These are phyloP conservation scores for Hipparchia sbordonii DNA, from an alignment of 2,888 invertebrate genomes.

Conservation along the genomic window DNA sequence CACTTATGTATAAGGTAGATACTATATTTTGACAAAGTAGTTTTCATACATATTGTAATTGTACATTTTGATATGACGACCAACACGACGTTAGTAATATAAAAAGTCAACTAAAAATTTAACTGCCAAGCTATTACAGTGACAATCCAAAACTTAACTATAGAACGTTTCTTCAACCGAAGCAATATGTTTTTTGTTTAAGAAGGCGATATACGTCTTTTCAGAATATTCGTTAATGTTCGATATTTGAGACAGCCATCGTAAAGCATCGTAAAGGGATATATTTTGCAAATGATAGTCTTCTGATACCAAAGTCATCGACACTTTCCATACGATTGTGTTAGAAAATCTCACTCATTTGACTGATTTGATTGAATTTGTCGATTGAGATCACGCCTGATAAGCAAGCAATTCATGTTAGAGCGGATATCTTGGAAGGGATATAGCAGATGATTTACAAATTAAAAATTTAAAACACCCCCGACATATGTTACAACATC, in stretches of 20 bases:
- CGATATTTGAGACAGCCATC: constrained; percentile 2
- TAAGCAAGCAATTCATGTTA: too few species aligned
- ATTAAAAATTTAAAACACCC: too few species aligned
- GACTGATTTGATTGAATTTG: too few species aligned
- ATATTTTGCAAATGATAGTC: neutral
- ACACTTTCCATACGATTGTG: too few species aligned
- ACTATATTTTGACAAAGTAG: too few species aligned
- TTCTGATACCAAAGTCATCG: neutral
- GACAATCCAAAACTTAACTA: constrained; percentile 7
- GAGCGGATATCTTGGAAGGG: too few species aligned
- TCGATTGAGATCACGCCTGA: too few species aligned
- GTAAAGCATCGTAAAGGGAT: neutral
- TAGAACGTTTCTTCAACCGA: too few species aligned
- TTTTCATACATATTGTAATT: neutral
- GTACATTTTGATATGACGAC: neutral
- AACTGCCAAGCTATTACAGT: constrained; percentile 5
- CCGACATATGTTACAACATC: too few species aligned
- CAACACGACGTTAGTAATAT: neutral
- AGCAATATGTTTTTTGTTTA: too few species aligned
- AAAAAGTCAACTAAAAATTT: neutral
- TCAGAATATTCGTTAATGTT: neutral
- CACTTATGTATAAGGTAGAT: neutral
- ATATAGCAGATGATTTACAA: too few species aligned
- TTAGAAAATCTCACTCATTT: too few species aligned
- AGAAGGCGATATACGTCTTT: neutral